Conservation (phyloP, 1,140 invertebrate genomes). For the Trichoplusia ni region DNA sequence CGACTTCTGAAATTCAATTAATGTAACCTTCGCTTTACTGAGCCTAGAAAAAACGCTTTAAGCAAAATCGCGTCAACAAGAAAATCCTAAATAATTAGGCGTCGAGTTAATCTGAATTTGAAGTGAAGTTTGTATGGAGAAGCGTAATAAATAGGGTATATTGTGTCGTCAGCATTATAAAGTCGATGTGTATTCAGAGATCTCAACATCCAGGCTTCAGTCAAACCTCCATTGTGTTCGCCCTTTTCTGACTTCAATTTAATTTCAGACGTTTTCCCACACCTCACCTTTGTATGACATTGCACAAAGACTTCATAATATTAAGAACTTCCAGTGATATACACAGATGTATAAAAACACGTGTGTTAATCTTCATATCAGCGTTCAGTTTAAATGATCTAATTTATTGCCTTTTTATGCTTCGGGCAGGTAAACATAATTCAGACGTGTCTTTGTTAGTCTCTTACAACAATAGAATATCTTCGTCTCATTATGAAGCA, state of each 20-base stretch:
- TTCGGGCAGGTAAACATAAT: constrained; percentile 29
- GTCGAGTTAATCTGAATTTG: constrained; percentile 49
- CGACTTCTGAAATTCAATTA: no score
- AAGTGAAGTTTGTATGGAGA: constrained; percentile 46
- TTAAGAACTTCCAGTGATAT: constrained; percentile 19
- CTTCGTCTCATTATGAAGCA: constrained; percentile 29
- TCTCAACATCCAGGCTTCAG: constrained; percentile 47
- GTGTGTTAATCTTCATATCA: no score
- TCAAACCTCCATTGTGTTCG: constrained; percentile 54
- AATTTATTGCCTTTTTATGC: constrained; percentile 18
- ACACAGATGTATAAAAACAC: neutral
- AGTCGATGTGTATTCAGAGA: constrained; percentile 64
- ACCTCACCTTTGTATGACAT: constrained; percentile 43
- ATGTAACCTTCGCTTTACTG: no score
- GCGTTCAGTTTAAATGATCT: no score
- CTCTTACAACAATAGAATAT: constrained; percentile 28
- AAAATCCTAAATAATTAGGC: constrained; percentile 39
- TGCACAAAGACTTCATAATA: constrained; percentile 39
- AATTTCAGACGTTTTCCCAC: constrained; percentile 60
- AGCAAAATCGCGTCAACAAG: no score
- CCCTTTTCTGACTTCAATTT: constrained; percentile 65
- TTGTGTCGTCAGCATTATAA: constrained; percentile 56
- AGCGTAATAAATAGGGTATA: constrained; percentile 56
- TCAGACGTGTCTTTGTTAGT: constrained; percentile 24
- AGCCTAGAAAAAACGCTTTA: no score